A percentile compares a stretch with the other conserved stretches of the same genome.
These are phyloP conservation scores for Dendrolimus punctatus DNA, from an alignment of 1,140 invertebrate genomes.

Conservation along the genomic window DNA sequence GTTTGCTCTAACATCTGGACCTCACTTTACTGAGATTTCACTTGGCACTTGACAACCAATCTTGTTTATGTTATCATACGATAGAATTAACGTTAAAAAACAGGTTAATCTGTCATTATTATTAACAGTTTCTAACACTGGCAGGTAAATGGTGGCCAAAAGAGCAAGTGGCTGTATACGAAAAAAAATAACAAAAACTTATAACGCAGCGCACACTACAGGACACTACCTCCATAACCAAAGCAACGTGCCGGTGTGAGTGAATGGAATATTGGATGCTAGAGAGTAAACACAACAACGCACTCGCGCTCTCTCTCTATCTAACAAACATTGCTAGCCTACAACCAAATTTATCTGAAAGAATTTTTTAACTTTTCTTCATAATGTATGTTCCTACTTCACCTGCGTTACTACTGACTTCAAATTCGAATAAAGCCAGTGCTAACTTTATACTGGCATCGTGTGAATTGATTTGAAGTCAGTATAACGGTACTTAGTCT, in stretches of 20 bases:
- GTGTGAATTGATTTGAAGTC: too few species aligned
- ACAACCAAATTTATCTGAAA: neutral
- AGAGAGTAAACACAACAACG: constrained; percentile 16
- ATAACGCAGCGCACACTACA: constrained; percentile 31
- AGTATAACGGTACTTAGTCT: too few species aligned
- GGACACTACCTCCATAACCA: constrained; percentile 31
- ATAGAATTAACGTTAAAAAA: constrained; percentile 16
- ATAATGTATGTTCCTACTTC: too few species aligned
- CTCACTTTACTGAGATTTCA: constrained; percentile 47
- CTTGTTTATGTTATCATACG: neutral
- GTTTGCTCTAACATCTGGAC: constrained; percentile 48
- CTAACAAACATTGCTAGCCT: constrained; percentile 30
- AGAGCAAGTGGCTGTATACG: constrained; percentile 37
- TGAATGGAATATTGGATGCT: constrained; percentile 27
- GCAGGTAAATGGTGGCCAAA: constrained; percentile 41
- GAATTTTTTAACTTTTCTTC: too few species aligned
- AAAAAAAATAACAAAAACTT: constrained; percentile 52
- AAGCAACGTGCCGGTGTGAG: constrained; percentile 48
- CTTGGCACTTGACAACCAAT: constrained; percentile 20
- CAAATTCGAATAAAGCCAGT: too few species aligned
- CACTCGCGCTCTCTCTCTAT: constrained; percentile 28
- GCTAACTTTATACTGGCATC: too few species aligned
- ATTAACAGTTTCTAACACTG: constrained; percentile 27
- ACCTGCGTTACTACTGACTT: too few species aligned
- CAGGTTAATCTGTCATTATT: constrained; percentile 6